These are phyloP conservation scores for Acleris cristana DNA, from an alignment of 2,888 invertebrate genomes.

Conservation along the genomic window DNA sequence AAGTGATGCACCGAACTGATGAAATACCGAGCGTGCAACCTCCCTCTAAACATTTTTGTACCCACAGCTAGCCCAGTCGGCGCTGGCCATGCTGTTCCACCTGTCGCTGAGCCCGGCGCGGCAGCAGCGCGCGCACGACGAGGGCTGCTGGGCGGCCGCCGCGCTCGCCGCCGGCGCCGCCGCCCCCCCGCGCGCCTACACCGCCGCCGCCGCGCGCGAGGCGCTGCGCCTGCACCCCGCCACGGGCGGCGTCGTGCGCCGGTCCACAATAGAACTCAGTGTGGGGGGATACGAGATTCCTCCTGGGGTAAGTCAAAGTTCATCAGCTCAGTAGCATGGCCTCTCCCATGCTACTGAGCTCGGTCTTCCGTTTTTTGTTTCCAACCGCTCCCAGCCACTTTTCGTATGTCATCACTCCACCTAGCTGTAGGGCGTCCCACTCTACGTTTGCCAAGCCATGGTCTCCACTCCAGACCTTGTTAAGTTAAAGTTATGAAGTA, in stretches of 20 bases:
- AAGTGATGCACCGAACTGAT: too few relatives aligned
- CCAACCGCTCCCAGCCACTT: too few relatives aligned
- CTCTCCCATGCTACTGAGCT: too few relatives aligned
- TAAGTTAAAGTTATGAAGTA: too few relatives aligned
- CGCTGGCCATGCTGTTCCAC: constrained; percentile 71
- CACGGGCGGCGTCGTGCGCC: constrained; percentile 71
- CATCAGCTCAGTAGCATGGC: too few relatives aligned
- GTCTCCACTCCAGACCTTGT: too few relatives aligned
- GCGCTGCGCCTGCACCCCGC: constrained; percentile 72
- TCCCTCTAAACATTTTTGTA: neutral
- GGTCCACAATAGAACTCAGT: constrained; percentile 58
- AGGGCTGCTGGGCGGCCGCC: constrained; percentile 68
- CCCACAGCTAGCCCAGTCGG: constrained; percentile 71
- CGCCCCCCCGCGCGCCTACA: constrained; percentile 57
- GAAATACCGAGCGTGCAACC: too few relatives aligned
- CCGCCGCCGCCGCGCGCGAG: constrained; percentile 64
- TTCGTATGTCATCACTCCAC: too few relatives aligned
- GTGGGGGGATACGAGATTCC: constrained; percentile 73
- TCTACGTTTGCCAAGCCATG: too few relatives aligned
- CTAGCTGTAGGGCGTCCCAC: too few relatives aligned
- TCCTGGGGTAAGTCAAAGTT: constrained; percentile 57
- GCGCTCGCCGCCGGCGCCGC: constrained; percentile 55
- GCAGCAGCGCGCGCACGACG: constrained; percentile 74
- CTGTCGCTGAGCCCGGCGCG: constrained; percentile 73
- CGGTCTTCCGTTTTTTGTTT: too few relatives aligned